These are phyloP conservation scores for Zosterops borbonicus DNA, from an alignment of 2,113 vertebrate genomes.

Conservation along the genomic window DNA sequence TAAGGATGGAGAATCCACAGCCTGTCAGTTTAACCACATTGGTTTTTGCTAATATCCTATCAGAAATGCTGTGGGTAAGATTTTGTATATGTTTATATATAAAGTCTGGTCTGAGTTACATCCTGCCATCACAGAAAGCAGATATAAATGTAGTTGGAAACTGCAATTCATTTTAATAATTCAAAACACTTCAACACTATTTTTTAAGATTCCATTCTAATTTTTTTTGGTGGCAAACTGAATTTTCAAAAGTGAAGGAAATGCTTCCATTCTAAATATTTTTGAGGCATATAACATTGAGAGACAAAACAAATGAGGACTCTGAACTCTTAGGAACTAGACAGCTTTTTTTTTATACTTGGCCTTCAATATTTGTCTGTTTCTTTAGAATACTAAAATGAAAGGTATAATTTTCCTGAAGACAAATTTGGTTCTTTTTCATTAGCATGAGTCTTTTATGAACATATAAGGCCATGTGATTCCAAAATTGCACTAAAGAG, in stretches of 20 bases:
- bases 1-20: background rate
- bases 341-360: background rate
- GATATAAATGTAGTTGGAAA: background rate
- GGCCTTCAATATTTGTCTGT: background rate
- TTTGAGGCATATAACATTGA: background rate
- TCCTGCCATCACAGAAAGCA: background rate
- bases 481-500: background rate
- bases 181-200: background rate
- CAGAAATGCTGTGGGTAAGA: background rate
- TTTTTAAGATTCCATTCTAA: background rate
- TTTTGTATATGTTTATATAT: background rate
- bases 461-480: background rate
- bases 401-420: background rate
- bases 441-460: background rate
- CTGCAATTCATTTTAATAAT: constrained; percentile 15
- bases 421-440: background rate
- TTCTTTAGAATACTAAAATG: background rate
- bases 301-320: background rate
- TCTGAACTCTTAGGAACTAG: background rate
- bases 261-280: background rate
- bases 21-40: background rate
- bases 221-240: background rate
- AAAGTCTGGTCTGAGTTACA: constrained; percentile 20
- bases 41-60: background rate
- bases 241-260: background rate